phyloP scores from a whole-genome alignment of 2,888 invertebrate species.

The Mystacides longicornis region DNA sequence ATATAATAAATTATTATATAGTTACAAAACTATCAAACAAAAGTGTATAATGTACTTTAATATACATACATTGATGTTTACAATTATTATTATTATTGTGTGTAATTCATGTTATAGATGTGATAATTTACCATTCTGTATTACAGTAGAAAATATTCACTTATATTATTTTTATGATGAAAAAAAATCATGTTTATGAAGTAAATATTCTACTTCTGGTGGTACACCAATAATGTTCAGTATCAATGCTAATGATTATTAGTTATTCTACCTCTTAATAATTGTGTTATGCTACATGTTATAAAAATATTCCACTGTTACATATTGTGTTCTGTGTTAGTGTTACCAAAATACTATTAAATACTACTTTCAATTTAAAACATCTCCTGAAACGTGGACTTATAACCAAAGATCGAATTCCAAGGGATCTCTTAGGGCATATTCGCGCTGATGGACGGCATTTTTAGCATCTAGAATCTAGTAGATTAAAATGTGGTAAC shows the following conservation, averaged over 20 bases:
- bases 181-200: background rate
- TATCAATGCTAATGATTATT: background rate
- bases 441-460: too few species aligned
- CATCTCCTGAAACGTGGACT: too few species aligned
- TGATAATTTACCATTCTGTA: background rate
- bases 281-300: background rate
- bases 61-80: background rate
- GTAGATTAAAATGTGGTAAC: too few species aligned
- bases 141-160: background rate
- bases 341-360: conserved; percentile 16
- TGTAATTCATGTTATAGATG: background rate
- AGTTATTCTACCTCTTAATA: conserved; percentile 1
- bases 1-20: too few species aligned
- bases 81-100: background rate
- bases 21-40: too few species aligned
- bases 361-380: too few species aligned
- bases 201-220: background rate
- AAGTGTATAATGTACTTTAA: too few species aligned
- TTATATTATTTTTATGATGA: too few species aligned
- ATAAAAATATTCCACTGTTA: background rate
- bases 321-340: conserved; percentile 18
- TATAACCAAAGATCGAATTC: too few species aligned
- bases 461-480: too few species aligned
- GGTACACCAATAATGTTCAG: background rate
- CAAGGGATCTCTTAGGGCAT: too few species aligned